Base-by-base conservation (phyloP, 2,797 vertebrate species). In the Tenualosa ilisha region DNA sequence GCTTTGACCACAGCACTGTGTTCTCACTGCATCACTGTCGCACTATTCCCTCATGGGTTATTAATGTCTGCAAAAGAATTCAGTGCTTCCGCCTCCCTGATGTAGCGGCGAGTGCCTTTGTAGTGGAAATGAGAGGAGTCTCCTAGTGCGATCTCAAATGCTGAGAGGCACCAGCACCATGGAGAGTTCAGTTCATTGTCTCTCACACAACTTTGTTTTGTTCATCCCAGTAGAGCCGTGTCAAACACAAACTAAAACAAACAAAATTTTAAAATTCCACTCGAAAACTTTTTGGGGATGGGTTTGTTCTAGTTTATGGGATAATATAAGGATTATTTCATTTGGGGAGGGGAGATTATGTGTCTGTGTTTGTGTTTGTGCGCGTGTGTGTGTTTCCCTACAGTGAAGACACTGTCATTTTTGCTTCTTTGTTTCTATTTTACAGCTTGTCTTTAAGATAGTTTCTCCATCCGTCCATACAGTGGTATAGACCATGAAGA, bases 111-210 rank as follows among this genome's bases (percentile, higher is more conserved):
- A 37, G 40, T 24, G 72, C 81, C 83, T 84, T 86, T 87, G 86
- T 86, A 81, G 85, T 88, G 82, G n/a, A 81, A 86, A 82, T 87
- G 49, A 86, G 22, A 6, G 46, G 37, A 43, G 72, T n/a, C 49
- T 85, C 83, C 49, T 3, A 72, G 11, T 51, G 81, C 22, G 83
- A 82, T 31, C 82, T 65, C 61, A 40, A 17, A 40, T 50, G 26
- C 79, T 43, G 43, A 37, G 24, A 56, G 43, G 83, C 37, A 54
- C 37, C 37, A 43, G 83, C 50, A 54, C 37, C 37, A 43, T 22
- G 79, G 40, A 75, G 56, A 82, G 86, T 46, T 84, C 31, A 72
- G 59, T 31, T 53, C 81, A 8, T 31, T 63, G 53, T 24, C 59
- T 82, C 50, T 51, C 40, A 20, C 37, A 82, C n/a, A 82, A 85